Conservation (phyloP, 2,888 invertebrate genomes). For the Stenoptilia bipunctidactyla region DNA sequence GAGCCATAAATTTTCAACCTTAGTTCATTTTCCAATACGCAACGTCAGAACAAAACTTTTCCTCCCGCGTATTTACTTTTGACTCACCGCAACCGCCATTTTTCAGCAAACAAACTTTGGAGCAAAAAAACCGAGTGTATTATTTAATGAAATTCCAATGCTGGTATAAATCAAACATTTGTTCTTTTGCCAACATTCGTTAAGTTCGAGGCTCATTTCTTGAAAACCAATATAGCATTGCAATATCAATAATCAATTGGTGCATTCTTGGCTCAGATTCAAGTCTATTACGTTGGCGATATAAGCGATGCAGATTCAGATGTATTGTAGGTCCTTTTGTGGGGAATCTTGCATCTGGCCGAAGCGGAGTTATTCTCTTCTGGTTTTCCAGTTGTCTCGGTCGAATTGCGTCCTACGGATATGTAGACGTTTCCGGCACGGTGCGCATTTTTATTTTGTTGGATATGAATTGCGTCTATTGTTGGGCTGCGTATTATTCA, state of each 20-base stretch:
- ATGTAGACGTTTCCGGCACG: conserved; percentile 1
- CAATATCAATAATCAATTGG: conserved; percentile 71
- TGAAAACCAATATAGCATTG: conserved; percentile 29
- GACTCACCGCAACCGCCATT: conserved; percentile 6
- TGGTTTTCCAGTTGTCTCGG: background rate
- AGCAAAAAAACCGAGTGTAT: conserved; percentile 11
- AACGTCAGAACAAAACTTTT: background rate
- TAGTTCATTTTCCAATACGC: conserved; percentile 1
- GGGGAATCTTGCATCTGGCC: conserved; percentile 35
- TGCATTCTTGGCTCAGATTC: conserved; percentile 64
- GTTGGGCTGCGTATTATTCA: background rate
- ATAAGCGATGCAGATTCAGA: conserved; percentile 47
- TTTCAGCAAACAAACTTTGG: conserved; percentile 6
- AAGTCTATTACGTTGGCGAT: conserved; percentile 55
- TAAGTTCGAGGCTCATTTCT: conserved; percentile 24
- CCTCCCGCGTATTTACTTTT: conserved; percentile 10
- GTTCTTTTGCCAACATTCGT: conserved; percentile 11
- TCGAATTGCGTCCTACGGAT: background rate
- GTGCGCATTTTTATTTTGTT: background rate
- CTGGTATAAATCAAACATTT: conserved; percentile 17
- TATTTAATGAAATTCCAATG: conserved; percentile 8
- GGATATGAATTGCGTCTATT: conserved; percentile 1
- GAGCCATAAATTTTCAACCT: background rate
- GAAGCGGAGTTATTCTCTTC: conserved; percentile 17
- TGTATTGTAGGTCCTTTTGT: conserved; percentile 46